Evolutionary conservation across 2,113 vertebrate genomes (phyloP), one percentile per base, ranked within the genome.

Genomic region (Daboia siamensis): DNA sequence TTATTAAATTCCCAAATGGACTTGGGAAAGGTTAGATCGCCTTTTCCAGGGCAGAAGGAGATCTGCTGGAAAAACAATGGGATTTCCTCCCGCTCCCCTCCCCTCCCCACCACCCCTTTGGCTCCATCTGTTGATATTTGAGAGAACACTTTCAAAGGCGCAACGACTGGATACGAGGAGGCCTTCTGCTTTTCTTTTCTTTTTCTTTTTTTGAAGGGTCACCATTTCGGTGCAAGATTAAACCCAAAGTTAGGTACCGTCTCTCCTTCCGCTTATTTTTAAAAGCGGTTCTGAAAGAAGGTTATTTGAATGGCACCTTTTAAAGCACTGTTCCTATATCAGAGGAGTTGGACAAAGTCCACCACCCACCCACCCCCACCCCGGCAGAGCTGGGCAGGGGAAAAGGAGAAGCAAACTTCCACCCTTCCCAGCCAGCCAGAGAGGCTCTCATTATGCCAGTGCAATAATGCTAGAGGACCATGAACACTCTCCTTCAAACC

Each of bases 21-120:
- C 90, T 48, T 85, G 91, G 55, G 52, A 85, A 95, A 93, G 23
- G 17, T 95, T 52, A 95, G 96, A 94, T 94, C 87, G 89, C 85
- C 92, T 95, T 95, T 95, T 96, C 90, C 95, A 95, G 94, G 95
- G 95, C 94, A 95, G 93, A 94, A 95, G 86, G 86, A 95, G 92
- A 95, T 95, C 92, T 92, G 94, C 94, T 61, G 91, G 92, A 1
- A 29, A 95, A 56, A 95, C 96, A 96, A 96, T 93, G 69, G 91
- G 94, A 94, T 95, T 94, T 93, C 92, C 93, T 94, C 91, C 94
- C 90, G 26, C 94, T 84, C 91, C 94, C 91, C 89, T 9, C 2
- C 2, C 29, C 13, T 21, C 13, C 4, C 9, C 15, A 44, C 3
- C 54, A 52, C 20, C 10, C 33, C 52, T 56, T 88, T 24, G 8